Evolutionary conservation across 2,113 vertebrate genomes (phyloP).

Genomic region (Archilochus colubris): DNA sequence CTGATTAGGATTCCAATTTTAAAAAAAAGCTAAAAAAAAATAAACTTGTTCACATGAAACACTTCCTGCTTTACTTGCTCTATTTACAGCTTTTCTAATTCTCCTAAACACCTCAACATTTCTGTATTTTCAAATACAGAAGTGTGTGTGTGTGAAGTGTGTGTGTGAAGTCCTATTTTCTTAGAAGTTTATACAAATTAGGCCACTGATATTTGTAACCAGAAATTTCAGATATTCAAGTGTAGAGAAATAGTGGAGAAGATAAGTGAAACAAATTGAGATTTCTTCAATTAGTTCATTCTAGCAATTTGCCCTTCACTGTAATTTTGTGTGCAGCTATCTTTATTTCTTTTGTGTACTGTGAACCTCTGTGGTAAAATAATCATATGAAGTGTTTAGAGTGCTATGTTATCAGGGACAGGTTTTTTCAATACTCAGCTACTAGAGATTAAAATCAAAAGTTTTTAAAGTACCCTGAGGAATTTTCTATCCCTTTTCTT

Average conservation of each 20-base stretch:
- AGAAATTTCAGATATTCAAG: not conserved
- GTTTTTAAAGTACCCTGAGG: conserved; percentile 53
- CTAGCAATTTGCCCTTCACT: not conserved
- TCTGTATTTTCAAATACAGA: not conserved
- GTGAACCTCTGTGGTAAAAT: not conserved
- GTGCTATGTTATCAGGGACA: conserved; percentile 40
- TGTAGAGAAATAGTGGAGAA: not conserved
- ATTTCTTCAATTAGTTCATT: conserved; percentile 28
- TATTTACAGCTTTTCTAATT: not conserved
- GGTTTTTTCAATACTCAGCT: conserved; percentile 48
- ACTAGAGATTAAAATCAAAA: conserved; percentile 19
- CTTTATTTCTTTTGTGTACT: conserved; percentile 51
- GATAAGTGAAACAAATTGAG: not conserved
- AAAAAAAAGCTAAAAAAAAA: not conserved
- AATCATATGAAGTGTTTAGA: conserved; percentile 24
- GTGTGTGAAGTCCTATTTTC: not conserved
- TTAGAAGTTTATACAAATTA: not conserved
- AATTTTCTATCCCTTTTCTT: conserved; percentile 41
- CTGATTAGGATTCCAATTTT: not conserved
- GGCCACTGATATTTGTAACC: not conserved
- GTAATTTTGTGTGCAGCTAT: conserved; percentile 21
- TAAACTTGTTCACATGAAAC: not conserved
- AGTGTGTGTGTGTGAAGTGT: accelerated
- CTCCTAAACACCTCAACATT: not conserved
- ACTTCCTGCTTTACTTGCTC: not conserved